Evolutionary conservation across 1,140 invertebrate genomes (phyloP).

Genomic region (Mya arenaria): DNA sequence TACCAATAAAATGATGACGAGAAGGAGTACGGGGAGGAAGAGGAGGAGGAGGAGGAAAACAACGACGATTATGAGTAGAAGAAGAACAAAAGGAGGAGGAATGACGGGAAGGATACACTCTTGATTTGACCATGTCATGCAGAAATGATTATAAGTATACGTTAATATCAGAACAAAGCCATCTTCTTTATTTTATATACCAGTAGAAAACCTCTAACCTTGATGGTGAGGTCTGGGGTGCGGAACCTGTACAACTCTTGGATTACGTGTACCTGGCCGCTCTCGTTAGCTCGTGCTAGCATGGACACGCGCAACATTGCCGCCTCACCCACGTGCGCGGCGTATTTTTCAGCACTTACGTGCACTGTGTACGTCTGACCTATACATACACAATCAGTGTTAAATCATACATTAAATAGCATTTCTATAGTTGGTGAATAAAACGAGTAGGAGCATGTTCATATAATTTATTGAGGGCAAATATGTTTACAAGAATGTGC

Average conservation of each 20-base stretch:
- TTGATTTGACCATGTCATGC: neutral
- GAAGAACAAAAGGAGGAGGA: neutral
- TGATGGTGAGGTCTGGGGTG: conserved; percentile 6
- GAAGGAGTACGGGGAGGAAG: neutral
- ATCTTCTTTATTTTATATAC: neutral
- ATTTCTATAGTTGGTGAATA: neutral
- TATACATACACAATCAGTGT: neutral
- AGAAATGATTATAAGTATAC: neutral
- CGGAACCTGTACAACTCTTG: neutral
- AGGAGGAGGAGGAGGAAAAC: neutral
- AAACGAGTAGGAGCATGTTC: neutral
- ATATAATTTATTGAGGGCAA: neutral
- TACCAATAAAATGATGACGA: neutral
- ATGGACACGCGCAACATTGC: conserved; percentile 20
- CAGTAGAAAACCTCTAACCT: neutral
- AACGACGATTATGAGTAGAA: neutral
- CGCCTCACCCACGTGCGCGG: conserved; percentile 20
- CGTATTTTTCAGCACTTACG: neutral
- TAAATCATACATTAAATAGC: neutral
- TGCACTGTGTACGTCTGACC: neutral
- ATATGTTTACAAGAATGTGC: neutral
- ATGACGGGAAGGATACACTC: neutral
- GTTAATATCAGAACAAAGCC: neutral
- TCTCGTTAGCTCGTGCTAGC: neutral
- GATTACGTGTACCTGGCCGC: neutral